Evolutionary conservation across 2,888 invertebrate species (phyloP), one percentile per base, ranked within the genome.

Genomic region (Druceiella hillmani): DNA sequence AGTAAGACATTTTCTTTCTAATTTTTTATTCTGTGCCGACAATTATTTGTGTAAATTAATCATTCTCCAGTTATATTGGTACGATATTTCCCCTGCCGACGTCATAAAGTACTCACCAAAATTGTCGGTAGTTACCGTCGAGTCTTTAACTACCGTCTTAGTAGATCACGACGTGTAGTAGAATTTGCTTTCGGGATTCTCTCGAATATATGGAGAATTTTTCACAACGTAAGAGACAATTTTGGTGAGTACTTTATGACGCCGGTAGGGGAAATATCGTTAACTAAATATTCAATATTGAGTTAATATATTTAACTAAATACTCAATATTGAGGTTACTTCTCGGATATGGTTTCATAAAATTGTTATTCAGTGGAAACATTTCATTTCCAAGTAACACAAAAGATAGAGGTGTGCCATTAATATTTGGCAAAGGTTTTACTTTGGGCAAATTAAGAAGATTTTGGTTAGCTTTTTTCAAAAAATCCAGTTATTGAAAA

Each of bases 51-150:
- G 17, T 40, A 20, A 13, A 38, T 45, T 44, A 44, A 13, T 47
- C 33, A 47, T 46, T 36, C 46, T 47, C 13, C 44, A 33, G 29
- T 34, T 49, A 37, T 50, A 50, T 44, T 50, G 49, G 27, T 37
- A 49, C 17, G 46, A 43, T 28, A 47, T 12, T 49, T 47, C 46
- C 16, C 47, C 49, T 34, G 33, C 37, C 37, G 45, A 46, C 13
- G 46, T 40, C 33, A 48, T 40, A 29, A 49, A 51, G 31, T 50
- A 48, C 39, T 48, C 44, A 22, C 46, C 47, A 29, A 51, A 50
- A 36, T 46, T 43, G 17, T 48, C 47, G 40, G 14, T 47, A 48
- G 30, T 49, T 47, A 32, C 46, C 45, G 20, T 45, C 41, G 36
- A 42, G 17, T 7, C 38, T 36, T 41, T 41, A 39, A 49, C 30